Conservation (phyloP, 23 tunicate species). For the Trididemnum clinides region DNA sequence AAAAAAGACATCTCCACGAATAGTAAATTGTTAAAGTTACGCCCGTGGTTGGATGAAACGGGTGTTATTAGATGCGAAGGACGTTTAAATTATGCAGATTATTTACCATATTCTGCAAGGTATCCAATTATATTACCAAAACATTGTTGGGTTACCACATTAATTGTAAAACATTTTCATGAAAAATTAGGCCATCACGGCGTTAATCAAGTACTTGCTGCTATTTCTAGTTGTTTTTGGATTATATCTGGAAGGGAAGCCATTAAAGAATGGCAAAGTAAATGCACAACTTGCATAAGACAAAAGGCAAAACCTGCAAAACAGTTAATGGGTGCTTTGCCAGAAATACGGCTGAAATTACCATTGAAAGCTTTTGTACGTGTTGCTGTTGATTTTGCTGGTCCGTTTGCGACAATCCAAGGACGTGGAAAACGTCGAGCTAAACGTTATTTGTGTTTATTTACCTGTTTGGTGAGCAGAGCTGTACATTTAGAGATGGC, state of each 20-base stretch:
- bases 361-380: not conserved
- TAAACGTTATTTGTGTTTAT: not conserved
- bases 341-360: not conserved
- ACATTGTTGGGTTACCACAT: not conserved
- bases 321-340: not conserved
- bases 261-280: not conserved
- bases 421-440: not conserved
- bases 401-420: conserved; percentile 2
- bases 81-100: not conserved
- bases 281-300: not conserved
- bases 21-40: not conserved
- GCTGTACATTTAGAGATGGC: conserved; percentile 13
- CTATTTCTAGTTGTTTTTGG: not conserved
- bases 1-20: not conserved
- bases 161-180: not conserved
- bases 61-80: not conserved
- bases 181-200: conserved; percentile 7
- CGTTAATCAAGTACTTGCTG: not conserved
- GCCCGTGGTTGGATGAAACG: not conserved
- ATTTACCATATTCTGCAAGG: not conserved
- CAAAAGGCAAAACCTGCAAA: not conserved
- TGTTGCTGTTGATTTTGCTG: conserved; percentile 23
- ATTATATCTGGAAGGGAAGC: not conserved
- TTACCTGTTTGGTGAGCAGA: not conserved
- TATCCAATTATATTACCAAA: not conserved